Conservation (phyloP, 2,113 vertebrate species). For the Phycodurus eques region DNA sequence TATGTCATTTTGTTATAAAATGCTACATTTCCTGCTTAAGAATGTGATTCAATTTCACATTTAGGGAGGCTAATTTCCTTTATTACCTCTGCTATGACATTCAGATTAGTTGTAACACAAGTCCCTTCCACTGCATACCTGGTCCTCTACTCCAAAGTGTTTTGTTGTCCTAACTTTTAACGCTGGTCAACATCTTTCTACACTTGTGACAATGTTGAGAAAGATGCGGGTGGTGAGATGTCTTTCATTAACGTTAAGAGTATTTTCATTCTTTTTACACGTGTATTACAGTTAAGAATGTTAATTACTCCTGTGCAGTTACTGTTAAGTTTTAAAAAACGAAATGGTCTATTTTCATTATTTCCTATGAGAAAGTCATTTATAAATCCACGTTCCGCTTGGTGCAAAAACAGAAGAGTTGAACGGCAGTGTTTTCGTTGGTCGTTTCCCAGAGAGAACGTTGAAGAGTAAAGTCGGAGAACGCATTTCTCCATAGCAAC, state of each 20-base stretch:
- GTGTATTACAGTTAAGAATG: neutral
- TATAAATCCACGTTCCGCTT: neutral
- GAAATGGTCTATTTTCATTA: neutral
- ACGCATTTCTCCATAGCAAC: conserved; percentile 43
- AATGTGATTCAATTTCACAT: neutral
- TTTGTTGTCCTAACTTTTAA: neutral
- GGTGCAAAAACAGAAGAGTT: neutral
- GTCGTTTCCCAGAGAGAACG: conserved; percentile 29
- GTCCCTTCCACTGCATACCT: neutral
- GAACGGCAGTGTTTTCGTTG: conserved; percentile 17
- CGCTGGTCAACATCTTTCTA: neutral
- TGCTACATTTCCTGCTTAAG: neutral
- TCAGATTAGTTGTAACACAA: too few species aligned
- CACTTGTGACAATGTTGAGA: too few species aligned
- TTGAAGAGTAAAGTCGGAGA: conserved; percentile 24
- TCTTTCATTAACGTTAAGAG: neutral
- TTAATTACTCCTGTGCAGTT: neutral
- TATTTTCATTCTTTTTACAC: neutral
- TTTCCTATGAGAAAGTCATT: neutral
- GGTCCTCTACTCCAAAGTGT: too few species aligned
- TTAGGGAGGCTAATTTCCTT: neutral
- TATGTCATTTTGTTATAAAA: neutral
- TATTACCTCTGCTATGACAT: neutral
- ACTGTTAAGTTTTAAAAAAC: neutral
- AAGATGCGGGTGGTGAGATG: too few species aligned